Evolutionary conservation across 1,140 invertebrate species (phyloP), one percentile per base, ranked within the genome.

Genomic region (Polypedilum vanderplanki): DNA sequence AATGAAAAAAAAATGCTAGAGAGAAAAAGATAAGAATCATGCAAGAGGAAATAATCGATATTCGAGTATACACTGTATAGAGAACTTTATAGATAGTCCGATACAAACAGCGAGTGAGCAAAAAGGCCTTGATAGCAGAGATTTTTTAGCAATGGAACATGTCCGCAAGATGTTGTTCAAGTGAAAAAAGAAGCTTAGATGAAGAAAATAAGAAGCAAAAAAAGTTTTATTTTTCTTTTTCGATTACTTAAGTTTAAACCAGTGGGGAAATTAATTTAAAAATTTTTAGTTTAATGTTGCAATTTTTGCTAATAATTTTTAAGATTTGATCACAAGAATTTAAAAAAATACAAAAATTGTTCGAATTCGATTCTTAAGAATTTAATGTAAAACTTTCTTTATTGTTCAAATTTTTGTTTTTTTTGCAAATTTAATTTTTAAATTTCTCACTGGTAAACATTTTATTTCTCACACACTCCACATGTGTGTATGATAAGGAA

Each of bases 31-130:
- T 57, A 15, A 57, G 46, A 57, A 57, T 57, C 46, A 57, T 57
- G 46, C 46, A 57, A 57, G 46, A 57, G 46, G 46, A 57, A 57
- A 57, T 57, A 57, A 57, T 57, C 46, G 46, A 57, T 57, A 57
- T n/a, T 57, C 15, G 15, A 57, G 46, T 12, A 57, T n/a, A 57
- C n/a, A 57, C 46, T 33, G 15, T 57, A 57, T 57, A 57, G 46
- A 4, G 15, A 57, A 57, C 46, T 57, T 12, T 33, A 57, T 57
- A 33, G 24, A 33, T 33, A 33, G 24, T 33, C 24, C 5, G 24
- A 33, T 46, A 15, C 4, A 15, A 12, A 12, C 12, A 15, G 15
- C 3, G 46, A 57, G 15, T 12, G n/a, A 57, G 46, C 46, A n/a
- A 12, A 57, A 57, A 57, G 46, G 46, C 46, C 46, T 57, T 57